Percentiles rank a stretch among this genome's conserved stretches.
phyloP scores from a whole-genome alignment of 1,140 invertebrate species.

The Ips nitidus region DNA sequence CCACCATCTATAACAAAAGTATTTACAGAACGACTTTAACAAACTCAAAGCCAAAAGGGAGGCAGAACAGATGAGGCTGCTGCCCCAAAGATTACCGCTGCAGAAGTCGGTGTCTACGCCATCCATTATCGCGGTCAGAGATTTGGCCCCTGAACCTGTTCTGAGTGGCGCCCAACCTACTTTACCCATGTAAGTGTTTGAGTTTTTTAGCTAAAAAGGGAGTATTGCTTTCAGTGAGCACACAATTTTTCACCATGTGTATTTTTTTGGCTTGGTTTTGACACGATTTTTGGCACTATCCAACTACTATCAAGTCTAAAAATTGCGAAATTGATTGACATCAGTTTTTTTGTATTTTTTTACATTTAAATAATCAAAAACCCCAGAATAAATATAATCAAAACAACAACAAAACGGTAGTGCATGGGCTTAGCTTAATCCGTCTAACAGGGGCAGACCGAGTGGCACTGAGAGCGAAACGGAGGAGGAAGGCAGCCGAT shows the following conservation, averaged over 20 bases:
- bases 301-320: too few species aligned
- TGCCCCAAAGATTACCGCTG: conserved; percentile 73
- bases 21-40: conserved; percentile 57
- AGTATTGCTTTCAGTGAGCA: too few species aligned
- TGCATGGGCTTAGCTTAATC: conserved; percentile 1
- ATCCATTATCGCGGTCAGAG: conserved; percentile 75
- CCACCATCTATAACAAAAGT: background rate
- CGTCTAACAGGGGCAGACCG: conserved; percentile 49
- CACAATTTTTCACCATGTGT: too few species aligned
- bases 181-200: conserved; percentile 53
- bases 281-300: too few species aligned
- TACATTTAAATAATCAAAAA: too few species aligned
- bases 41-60: conserved; percentile 61
- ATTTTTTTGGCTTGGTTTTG: too few species aligned
- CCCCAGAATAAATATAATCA: too few species aligned
- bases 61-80: conserved; percentile 62
- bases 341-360: too few species aligned
- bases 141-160: conserved; percentile 49
- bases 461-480: conserved; percentile 57
- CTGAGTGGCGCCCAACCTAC: conserved; percentile 52
- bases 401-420: background rate
- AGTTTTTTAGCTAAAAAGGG: background rate
- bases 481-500: conserved; percentile 55
- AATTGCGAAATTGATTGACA: too few species aligned
- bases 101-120: conserved; percentile 91